Evolutionary conservation across 2,113 vertebrate genomes (phyloP).

Genomic region (Elachura formosa): DNA sequence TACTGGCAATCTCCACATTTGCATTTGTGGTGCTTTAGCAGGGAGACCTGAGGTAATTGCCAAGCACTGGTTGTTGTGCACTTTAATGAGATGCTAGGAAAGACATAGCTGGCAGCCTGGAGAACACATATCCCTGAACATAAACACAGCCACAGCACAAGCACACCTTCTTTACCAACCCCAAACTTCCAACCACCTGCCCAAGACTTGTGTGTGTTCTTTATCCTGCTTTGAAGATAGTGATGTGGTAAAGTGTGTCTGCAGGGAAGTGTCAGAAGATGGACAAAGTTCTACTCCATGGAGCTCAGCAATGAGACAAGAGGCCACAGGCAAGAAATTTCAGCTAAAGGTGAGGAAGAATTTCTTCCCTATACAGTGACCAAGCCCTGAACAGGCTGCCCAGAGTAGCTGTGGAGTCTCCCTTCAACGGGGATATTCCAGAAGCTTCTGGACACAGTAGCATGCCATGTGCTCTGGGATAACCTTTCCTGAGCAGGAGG

Average conservation of each 20-base stretch:
- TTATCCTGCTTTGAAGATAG: not conserved
- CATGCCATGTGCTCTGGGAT: not conserved
- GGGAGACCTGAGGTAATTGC: not conserved
- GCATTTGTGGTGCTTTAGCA: not conserved
- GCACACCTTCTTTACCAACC: not conserved
- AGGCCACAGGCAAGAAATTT: not conserved
- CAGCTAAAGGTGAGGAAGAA: not conserved
- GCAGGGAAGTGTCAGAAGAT: not conserved
- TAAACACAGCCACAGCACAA: not conserved
- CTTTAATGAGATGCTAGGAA: not conserved
- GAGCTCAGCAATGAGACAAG: not conserved
- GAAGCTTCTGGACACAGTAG: not conserved
- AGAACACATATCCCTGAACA: not conserved
- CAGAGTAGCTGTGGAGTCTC: not conserved
- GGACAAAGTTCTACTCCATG: rapidly evolving
- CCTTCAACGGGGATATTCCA: not conserved
- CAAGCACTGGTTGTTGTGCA: not conserved
- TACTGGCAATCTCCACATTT: not conserved
- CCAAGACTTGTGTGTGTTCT: not conserved
- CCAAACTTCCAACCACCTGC: no score
- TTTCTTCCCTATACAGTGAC: not conserved
- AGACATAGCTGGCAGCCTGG: not conserved
- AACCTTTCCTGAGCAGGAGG: not conserved
- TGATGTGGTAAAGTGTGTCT: not conserved
- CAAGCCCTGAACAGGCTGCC: not conserved